Percentiles rank a stretch among this genome's conserved stretches.
These are phyloP conservation scores for Parauchenoglanis punctatus DNA, from an alignment of 2,797 vertebrate species.

Conservation along the genomic window DNA sequence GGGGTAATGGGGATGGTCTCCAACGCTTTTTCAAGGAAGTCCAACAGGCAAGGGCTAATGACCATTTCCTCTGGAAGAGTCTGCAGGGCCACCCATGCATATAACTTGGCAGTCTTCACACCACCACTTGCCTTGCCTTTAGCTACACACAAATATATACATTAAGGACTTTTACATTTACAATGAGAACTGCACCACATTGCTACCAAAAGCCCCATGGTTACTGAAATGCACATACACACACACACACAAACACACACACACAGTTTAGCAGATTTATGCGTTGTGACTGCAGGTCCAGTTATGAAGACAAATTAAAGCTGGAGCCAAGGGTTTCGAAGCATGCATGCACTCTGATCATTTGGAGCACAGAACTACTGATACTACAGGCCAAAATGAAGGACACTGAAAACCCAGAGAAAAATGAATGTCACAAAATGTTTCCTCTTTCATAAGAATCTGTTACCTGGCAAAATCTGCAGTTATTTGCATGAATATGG, in stretches of 20 bases:
- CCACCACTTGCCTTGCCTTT: constrained; percentile 92
- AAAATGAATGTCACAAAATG: background rate
- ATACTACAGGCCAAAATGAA: background rate
- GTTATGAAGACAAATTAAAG: background rate
- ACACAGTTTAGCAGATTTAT: background rate
- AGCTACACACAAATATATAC: constrained; percentile 73
- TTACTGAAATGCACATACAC: background rate
- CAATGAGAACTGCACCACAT: background rate
- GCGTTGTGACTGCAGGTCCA: background rate
- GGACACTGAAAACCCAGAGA: background rate
- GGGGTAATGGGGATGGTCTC: constrained; percentile 99
- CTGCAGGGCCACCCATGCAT: constrained; percentile 97
- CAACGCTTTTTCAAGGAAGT: constrained; percentile 96
- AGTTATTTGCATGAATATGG: background rate
- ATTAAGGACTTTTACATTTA: background rate
- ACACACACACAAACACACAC: background rate
- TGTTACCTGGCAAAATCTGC: background rate
- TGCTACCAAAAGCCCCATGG: background rate
- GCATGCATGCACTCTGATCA: constrained; percentile 24
- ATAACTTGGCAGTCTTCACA: constrained; percentile 94
- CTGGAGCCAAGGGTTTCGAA: background rate
- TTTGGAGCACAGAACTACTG: background rate
- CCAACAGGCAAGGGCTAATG: constrained; percentile 94
- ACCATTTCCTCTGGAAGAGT: constrained; percentile 99
- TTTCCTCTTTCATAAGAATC: background rate